Base-by-base conservation (phyloP, 2,888 invertebrate species). In the Elegia similella region DNA sequence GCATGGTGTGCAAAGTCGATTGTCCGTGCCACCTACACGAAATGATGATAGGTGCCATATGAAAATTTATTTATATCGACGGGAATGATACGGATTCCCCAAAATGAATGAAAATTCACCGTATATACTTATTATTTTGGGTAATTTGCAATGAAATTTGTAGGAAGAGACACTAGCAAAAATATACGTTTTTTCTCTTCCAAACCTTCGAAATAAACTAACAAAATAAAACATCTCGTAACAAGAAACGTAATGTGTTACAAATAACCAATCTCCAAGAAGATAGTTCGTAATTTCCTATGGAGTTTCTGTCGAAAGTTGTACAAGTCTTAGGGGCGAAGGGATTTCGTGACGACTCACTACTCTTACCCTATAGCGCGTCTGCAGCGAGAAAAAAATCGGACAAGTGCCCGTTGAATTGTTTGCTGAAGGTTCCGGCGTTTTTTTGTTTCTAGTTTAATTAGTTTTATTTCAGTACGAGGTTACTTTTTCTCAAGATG, bases 271-370 rank as follows among this genome's bases (percentile, higher is more conserved):
- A 50, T 50, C 34, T 38, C 34, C 17, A 50, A 15, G 50, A 50
- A 34, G 50, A 50, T 50, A 50, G 50, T 50, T 50, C 34, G 50
- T 53, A 43, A 42, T 43, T 53, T 56, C 46, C 46, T 53, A 43
- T 58, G 60, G 59, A 64, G 62, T 63, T 60, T 59, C 60, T 59
- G 60, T 60, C 62, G 62, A 58, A 57, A 78, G 73, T 75, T 74
- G 71, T 74, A 73, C 73, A 73, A 67, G 66, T 78, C 75, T 78
- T 73, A 73, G 68, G 71, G 68, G 56, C 59, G 60, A 56, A 60
- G 62, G 69, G 66, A 70, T 71, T 72, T 68, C 69, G 70, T 72
- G 77, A 73, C 69, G 66, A 66, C 72, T 73, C 66, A 64, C 69
- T 70, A 63, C 63, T 61, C 62, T 61, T 62, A 68, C 67, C 60